Base-by-base conservation (phyloP, 2,113 vertebrate genomes). In the Dermatemys mawii region DNA sequence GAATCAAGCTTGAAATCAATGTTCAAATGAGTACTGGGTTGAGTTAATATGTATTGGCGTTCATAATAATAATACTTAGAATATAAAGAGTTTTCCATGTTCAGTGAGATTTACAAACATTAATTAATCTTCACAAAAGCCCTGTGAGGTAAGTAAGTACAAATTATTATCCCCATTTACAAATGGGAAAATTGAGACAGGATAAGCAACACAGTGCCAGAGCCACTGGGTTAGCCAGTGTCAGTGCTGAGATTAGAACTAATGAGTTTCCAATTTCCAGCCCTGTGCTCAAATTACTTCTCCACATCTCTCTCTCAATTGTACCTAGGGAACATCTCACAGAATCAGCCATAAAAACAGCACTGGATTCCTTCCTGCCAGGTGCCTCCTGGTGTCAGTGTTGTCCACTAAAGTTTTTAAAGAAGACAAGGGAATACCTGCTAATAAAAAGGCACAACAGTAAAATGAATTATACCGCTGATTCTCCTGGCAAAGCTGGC, bases 401-500 rank as follows among this genome's bases (percentile, higher is more conserved):
- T 7, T 1, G 1, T 41, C 4, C 5, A 27, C 78, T 0, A 1
- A 81, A 57, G 70, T 84, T 55, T 55, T 86, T 63, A 27, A 54
- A 89, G 76, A 81, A 76, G 76, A 76, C 63, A 82, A 0, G 21
- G 91, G 91, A 95, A 86, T 67, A 8, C n/a, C 87, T 94, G 51
- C 93, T 63, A 90, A 89, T 57, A 57, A 82, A 96, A 84, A 50
- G 48, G 51, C 8, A 85, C 1, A 0, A 49, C 82, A 86, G 46
- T 0, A 0, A 92, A 90, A 91, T 91, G 81, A 92, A 81, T 78
- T 93, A 94, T 84, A 32, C 24, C 81, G 57, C 46, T 1, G 1
- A 48, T 78, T 84, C 87, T 89, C 78, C 91, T 95, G 11, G 24
- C 84, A 94, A 93, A 63, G 82, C 94, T 96, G 93, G 97, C 94